Evolutionary conservation across 2,888 invertebrate genomes (phyloP).

Genomic region (Lymantria monacha): DNA sequence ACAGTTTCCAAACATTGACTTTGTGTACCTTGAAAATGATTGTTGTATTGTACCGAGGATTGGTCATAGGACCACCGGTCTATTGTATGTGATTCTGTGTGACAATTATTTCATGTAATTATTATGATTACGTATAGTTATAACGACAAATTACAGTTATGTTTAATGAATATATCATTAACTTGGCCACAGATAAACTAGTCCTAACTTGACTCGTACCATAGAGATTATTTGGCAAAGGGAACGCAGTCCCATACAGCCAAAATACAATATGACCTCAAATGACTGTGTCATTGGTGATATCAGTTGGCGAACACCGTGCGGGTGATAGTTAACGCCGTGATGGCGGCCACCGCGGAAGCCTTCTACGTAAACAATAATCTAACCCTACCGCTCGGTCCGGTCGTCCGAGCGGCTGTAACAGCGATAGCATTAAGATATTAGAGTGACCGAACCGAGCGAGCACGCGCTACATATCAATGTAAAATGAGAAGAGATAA

Average conservation of each 20-base stretch:
- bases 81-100: no score
- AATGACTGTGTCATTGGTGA: background rate
- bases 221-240: background rate
- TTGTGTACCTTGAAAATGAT: background rate
- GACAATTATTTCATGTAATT: no score
- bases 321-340: background rate
- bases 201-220: no score
- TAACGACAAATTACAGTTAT: no score
- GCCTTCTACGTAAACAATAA: conserved; percentile 28
- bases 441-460: background rate
- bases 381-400: conserved; percentile 28
- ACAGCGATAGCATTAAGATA: background rate
- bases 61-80: no score
- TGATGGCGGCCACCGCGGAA: conserved; percentile 10
- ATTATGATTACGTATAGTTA: no score
- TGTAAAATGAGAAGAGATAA: background rate
- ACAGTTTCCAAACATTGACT: background rate
- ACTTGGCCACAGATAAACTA: no score
- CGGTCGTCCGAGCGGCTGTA: background rate
- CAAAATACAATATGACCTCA: background rate
- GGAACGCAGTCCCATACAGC: background rate
- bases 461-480: background rate
- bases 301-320: background rate
- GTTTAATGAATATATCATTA: no score
- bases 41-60: no score